Conservation (phyloP, 1,140 invertebrate genomes). For the Penaeus vannamei region DNA sequence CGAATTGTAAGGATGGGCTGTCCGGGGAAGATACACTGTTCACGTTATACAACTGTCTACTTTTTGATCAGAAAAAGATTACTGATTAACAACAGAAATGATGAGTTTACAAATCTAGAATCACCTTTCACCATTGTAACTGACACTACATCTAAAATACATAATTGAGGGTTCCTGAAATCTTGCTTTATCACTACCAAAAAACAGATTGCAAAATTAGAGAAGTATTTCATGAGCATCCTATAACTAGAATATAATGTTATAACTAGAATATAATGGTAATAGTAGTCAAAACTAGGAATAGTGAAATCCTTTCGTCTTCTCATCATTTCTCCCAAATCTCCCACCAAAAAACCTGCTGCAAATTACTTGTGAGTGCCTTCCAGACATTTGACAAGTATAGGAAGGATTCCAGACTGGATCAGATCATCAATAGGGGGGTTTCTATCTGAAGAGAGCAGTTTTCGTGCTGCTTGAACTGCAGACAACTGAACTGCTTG, state of each 20-base stretch:
- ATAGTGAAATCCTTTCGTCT: no score
- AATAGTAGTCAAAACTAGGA: no score
- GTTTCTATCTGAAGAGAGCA: conserved; percentile 97
- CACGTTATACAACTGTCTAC: not conserved
- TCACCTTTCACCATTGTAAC: no score
- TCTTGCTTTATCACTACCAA: no score
- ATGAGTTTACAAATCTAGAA: no score
- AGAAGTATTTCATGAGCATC: no score
- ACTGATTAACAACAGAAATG: no score
- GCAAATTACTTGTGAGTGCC: conserved; percentile 76
- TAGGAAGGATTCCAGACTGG: conserved; percentile 91
- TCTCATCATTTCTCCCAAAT: no score
- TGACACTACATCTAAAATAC: no score
- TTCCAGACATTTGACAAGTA: conserved; percentile 92
- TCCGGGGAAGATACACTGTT: conserved; percentile 68
- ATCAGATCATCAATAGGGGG: conserved; percentile 99
- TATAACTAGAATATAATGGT: no score
- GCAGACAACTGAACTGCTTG: conserved; percentile 62
- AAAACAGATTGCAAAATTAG: no score
- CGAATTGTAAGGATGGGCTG: conserved; percentile 95
- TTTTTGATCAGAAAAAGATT: not conserved
- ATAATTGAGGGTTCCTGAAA: not conserved
- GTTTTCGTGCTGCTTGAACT: conserved; percentile 90
- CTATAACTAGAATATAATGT: no score
- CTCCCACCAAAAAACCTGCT: not conserved